phyloP scores from a whole-genome alignment of 1,140 invertebrate species.

The Nephotettix cincticeps region DNA sequence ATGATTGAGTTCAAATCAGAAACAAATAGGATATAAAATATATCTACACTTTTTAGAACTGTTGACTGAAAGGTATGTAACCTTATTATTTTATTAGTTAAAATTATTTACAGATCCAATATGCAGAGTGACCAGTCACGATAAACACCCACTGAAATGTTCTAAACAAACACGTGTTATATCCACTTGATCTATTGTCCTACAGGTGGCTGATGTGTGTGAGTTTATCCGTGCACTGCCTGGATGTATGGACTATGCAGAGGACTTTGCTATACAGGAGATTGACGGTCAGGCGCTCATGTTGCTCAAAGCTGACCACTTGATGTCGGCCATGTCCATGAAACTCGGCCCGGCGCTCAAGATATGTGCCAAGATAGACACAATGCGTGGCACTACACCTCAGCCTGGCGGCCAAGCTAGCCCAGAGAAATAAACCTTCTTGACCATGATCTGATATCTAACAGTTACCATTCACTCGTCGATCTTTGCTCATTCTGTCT shows the following conservation, averaged over 20 bases:
- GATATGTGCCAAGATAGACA: constrained; percentile 85
- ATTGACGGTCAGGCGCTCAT: constrained; percentile 94
- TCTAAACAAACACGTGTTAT: too few species aligned
- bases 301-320: constrained; percentile 91
- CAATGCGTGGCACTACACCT: constrained; percentile 62
- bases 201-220: constrained; percentile 42
- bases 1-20: too few species aligned
- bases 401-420: neutral
- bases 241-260: constrained; percentile 89
- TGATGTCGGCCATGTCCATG: constrained; percentile 93
- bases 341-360: constrained; percentile 94
- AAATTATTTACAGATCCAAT: too few species aligned
- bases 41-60: too few species aligned
- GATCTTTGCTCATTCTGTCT: too few species aligned
- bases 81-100: too few species aligned
- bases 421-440: constrained; percentile 30
- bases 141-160: too few species aligned
- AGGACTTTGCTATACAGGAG: constrained; percentile 93
- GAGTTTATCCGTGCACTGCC: constrained; percentile 51
- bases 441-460: too few species aligned
- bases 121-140: too few species aligned
- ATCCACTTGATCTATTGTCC: too few species aligned
- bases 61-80: too few species aligned
- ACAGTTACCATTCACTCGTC: neutral
- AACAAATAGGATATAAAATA: too few species aligned